Evolutionary conservation across 1,140 invertebrate genomes (phyloP).

Genomic region (Drosophila navojoa): DNA sequence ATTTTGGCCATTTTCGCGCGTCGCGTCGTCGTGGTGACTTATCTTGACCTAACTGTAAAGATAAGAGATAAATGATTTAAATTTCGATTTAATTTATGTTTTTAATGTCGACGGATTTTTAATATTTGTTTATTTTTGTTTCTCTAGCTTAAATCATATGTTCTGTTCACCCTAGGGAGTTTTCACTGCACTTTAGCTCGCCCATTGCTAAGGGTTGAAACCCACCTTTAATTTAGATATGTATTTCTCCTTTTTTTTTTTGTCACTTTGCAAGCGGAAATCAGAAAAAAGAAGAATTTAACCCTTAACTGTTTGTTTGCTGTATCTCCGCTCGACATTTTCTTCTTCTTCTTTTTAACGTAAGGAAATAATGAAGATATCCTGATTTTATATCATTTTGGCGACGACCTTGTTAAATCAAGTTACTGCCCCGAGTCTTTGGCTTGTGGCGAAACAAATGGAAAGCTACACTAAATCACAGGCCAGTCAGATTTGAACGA

Average conservation of each 20-base stretch:
- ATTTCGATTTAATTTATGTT: too few relatives aligned
- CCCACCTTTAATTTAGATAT: slow-evolving; percentile 29
- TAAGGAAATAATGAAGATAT: slow-evolving; percentile 71
- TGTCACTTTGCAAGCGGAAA: slow-evolving; percentile 47
- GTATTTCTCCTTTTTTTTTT: slow-evolving; percentile 25
- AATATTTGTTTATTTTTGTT: too few relatives aligned
- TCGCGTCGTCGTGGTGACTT: slow-evolving; percentile 80
- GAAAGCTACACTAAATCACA: slow-evolving; percentile 70
- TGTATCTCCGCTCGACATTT: neutral
- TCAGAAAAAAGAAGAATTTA: slow-evolving; percentile 40
- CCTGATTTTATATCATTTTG: slow-evolving; percentile 76
- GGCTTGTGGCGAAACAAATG: slow-evolving; percentile 32
- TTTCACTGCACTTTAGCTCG: slow-evolving; percentile 8
- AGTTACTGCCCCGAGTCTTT: slow-evolving; percentile 48
- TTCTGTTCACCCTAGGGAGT: slow-evolving; percentile 1
- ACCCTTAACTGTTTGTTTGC: slow-evolving; percentile 55
- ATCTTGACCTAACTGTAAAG: slow-evolving; percentile 62
- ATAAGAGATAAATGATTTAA: neutral
- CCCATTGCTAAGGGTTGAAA: slow-evolving; percentile 33
- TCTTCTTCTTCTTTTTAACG: slow-evolving; percentile 4
- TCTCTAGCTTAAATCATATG: neutral
- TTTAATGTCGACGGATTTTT: too few relatives aligned
- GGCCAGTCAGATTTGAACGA: slow-evolving; percentile 52
- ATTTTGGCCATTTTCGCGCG: slow-evolving; percentile 86
- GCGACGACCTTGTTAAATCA: slow-evolving; percentile 67